A percentile compares a stretch with the other conserved stretches of the same genome.
Evolutionary conservation across 2,113 vertebrate species (phyloP).

Genomic region (Macroglossus sobrinus): DNA sequence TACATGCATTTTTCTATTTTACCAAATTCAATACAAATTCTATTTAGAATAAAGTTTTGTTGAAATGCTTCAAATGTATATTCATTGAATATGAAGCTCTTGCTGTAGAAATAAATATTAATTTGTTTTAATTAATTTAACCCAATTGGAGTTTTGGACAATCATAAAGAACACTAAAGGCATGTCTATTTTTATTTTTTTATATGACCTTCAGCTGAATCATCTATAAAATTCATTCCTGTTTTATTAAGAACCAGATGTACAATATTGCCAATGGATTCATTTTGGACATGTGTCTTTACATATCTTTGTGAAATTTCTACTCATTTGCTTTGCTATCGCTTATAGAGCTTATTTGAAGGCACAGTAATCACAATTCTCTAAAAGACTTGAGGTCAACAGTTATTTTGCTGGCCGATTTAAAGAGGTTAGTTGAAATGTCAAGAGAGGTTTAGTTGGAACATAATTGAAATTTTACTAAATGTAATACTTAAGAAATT

Average conservation of each 20-base stretch:
- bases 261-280: neutral
- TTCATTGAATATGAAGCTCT: neutral
- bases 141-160: neutral
- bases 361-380: neutral
- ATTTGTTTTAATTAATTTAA: neutral
- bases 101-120: neutral
- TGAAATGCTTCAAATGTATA: neutral
- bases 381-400: neutral
- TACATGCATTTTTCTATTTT: neutral
- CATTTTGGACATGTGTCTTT: neutral
- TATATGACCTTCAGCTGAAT: neutral
- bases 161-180: neutral
- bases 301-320: neutral
- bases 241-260: neutral
- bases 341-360: neutral
- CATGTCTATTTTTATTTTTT: neutral
- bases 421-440: neutral
- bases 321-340: neutral
- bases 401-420: neutral
- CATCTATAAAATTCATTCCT: neutral
- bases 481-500: neutral
- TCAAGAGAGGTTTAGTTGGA: neutral
- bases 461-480: neutral
- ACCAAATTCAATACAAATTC: neutral
- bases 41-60: neutral